These are phyloP conservation scores for Drosophila incognita DNA, from an alignment of 2,888 invertebrate species.

Conservation along the genomic window DNA sequence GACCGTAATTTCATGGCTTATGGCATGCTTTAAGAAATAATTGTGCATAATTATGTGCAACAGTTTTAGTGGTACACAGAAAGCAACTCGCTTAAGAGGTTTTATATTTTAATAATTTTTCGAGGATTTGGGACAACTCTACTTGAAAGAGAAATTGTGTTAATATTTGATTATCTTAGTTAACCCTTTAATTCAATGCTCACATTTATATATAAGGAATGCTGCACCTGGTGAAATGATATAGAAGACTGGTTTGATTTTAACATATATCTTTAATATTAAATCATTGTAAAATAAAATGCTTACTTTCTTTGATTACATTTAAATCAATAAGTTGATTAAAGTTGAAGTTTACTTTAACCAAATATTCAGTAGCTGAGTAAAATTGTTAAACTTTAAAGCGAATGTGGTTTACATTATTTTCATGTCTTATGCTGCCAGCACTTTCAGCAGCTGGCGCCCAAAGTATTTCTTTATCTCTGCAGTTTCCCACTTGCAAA, in stretches of 20 bases:
- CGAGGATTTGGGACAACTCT: background rate
- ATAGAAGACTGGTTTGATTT: background rate
- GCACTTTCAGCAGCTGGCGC: constrained; percentile 14
- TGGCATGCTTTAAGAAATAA: constrained; percentile 45
- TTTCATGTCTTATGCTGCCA: constrained; percentile 9
- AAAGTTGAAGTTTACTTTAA: background rate
- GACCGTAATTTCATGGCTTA: constrained; percentile 51
- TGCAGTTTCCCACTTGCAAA: constrained; percentile 27
- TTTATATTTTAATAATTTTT: constrained; percentile 4
- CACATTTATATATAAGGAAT: background rate
- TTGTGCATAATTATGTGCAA: constrained; percentile 45
- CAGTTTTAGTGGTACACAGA: constrained; percentile 17
- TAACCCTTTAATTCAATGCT: background rate
- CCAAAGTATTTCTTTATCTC: constrained; percentile 30
- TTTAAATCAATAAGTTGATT: background rate
- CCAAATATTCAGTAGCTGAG: background rate
- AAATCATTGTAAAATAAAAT: background rate
- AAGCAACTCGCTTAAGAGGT: background rate
- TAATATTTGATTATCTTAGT: background rate
- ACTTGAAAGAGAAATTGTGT: constrained; percentile 1
- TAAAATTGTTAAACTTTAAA: constrained; percentile 28
- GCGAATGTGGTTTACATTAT: constrained; percentile 4
- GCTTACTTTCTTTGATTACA: background rate
- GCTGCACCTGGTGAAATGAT: background rate
- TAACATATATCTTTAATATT: background rate